phyloP scores from a whole-genome alignment of 1,140 invertebrate species.

The Listronotus oregonensis region DNA sequence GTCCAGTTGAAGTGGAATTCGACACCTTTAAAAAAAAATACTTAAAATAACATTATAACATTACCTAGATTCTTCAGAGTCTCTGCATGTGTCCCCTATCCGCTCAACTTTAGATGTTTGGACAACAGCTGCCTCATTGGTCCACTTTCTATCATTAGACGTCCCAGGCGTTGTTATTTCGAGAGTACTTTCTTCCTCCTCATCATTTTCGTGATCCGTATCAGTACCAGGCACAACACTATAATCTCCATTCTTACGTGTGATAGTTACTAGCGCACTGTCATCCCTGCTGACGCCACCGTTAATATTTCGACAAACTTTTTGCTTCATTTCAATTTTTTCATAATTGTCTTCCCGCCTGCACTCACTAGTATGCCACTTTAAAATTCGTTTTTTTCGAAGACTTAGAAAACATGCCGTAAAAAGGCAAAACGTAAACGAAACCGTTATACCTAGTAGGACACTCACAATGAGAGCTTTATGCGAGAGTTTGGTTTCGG shows the following conservation, averaged over 20 bases:
- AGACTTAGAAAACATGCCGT: conserved; percentile 65
- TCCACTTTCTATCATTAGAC: conserved; percentile 36
- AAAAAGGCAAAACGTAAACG: conserved; percentile 64
- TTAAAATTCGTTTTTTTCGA: conserved; percentile 52
- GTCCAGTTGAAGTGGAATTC: too few relatives aligned
- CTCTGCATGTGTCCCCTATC: background rate
- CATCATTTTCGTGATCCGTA: conserved; percentile 57
- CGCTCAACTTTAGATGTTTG: background rate
- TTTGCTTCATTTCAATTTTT: conserved; percentile 74
- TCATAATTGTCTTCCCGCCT: conserved; percentile 68
- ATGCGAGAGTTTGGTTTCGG: conserved; percentile 59
- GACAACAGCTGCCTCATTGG: conserved; percentile 4
- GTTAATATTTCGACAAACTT: conserved; percentile 52
- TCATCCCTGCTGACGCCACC: conserved; percentile 41
- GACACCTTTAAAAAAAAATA: too few relatives aligned
- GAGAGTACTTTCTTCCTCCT: conserved; percentile 61
- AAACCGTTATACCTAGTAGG: conserved; percentile 63
- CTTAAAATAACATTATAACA: too few relatives aligned
- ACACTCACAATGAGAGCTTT: conserved; percentile 62
- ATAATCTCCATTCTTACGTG: conserved; percentile 68
- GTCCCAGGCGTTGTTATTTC: conserved; percentile 41
- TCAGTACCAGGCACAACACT: conserved; percentile 70
- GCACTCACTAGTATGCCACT: conserved; percentile 50
- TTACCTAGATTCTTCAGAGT: conserved; percentile 41
- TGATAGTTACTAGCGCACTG: conserved; percentile 53